Evolutionary conservation across 2,888 invertebrate species (phyloP), one percentile per base, ranked within the genome.

Genomic region (Deladenus siricidicola): DNA sequence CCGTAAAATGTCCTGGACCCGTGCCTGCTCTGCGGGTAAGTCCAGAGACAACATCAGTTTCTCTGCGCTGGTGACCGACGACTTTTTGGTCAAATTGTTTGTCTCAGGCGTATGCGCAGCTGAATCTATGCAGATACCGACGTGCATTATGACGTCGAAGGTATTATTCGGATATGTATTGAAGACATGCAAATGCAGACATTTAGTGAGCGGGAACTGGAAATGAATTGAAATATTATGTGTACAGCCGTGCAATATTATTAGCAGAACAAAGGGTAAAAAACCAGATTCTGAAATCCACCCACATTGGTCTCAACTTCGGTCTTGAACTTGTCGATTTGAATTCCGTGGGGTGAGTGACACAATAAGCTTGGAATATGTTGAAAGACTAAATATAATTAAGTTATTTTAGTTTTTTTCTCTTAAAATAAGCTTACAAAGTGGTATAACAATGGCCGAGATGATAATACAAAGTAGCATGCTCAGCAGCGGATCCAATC

Each of bases 181-280:
- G 28, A 55, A 55, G 4, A 44, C 43, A n/a, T 55, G 55, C 42
- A 55, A 42, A 23, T 55, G 55, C 14, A 43, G 21, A 23, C 55
- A 55, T 42, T 44, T 8, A 4, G 44, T 44, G 24, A 23, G 17
- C 24, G n/a, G 43, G 23, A 55, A 44, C 55, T 55, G 29, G 4
- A 55, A 55, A 43, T 43, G 21, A 53, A 34, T 34, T 53, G 28
- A 19, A 29, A 34, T 42, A 1, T 2, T 55, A 4, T 23, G 10
- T 55, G 23, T 44, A 21, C 23, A 30, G 14, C 14, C 39, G 6
- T 34, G 6, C 14, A 34, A 50, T 21, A 24, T 19, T 19, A 50
- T 28, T 10, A 8, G 26, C 4, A 14, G 10, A n/a, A 50, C 26
- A 6, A 6, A 24, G 14, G 26, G n/a, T n/a, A n/a, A n/a, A n/a